Conservation (phyloP, 2,113 vertebrate species). For the Antennarius striatus region DNA sequence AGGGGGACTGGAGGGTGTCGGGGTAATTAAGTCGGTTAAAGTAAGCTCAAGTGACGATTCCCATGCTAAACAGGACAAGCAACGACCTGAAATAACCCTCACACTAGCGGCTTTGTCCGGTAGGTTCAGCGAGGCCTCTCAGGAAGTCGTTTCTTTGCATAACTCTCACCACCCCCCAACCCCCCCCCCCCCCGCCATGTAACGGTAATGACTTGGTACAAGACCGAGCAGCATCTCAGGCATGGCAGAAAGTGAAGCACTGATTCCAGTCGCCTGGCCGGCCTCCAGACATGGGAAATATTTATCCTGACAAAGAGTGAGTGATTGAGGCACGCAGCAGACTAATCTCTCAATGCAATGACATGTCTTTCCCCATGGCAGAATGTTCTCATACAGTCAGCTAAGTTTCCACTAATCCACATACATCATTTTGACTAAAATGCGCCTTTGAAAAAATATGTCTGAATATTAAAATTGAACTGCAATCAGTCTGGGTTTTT, state of each 20-base stretch:
- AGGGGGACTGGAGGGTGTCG: constrained; percentile 64
- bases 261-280: constrained; percentile 38
- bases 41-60: constrained; percentile 71
- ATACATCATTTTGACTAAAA: constrained; percentile 43
- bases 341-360: constrained; percentile 66
- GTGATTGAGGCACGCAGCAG: constrained; percentile 50
- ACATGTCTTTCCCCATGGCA: constrained; percentile 59
- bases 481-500: background rate
- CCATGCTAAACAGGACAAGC: constrained; percentile 67
- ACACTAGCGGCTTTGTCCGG: constrained; percentile 69
- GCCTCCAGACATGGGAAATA: constrained; percentile 55
- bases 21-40: constrained; percentile 82
- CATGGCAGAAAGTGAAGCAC: constrained; percentile 33
- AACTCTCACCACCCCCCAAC: constrained; percentile 29
- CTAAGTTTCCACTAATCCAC: constrained; percentile 64
- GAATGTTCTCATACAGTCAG: constrained; percentile 48
- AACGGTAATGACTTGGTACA: constrained; percentile 65
- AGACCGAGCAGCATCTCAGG: constrained; percentile 39
- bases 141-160: constrained; percentile 67
- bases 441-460: constrained; percentile 35
- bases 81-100: constrained; percentile 68
- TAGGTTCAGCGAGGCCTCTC: constrained; percentile 34
- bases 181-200: constrained; percentile 35
- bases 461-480: constrained; percentile 6
- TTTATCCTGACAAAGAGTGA: constrained; percentile 64